Percentiles rank a stretch among this genome's conserved stretches.
These are phyloP conservation scores for Donacobius atricapilla DNA, from an alignment of 2,113 vertebrate species.

Conservation along the genomic window DNA sequence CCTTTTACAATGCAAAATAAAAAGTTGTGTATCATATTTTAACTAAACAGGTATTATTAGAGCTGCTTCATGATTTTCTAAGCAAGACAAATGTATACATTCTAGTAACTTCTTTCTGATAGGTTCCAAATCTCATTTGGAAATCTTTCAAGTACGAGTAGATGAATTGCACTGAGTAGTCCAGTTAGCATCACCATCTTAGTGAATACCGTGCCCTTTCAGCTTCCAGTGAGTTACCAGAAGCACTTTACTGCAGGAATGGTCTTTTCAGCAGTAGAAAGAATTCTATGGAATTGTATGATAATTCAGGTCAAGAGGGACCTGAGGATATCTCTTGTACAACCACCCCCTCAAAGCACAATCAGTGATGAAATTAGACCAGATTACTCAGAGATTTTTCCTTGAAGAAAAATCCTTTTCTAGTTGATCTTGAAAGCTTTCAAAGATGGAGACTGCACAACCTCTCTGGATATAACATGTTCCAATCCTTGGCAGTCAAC, in stretches of 20 bases:
- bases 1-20: background rate
- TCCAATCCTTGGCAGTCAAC: background rate
- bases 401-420: background rate
- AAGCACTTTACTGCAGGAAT: background rate
- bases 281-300: background rate
- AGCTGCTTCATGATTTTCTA: background rate
- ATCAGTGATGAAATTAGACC: background rate
- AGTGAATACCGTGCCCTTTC: background rate
- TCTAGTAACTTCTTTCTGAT: background rate
- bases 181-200: background rate
- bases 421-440: background rate
- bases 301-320: background rate
- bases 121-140: background rate
- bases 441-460: background rate
- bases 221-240: background rate
- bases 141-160: background rate
- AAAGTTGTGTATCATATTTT: background rate
- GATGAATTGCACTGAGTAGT: background rate
- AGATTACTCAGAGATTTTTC: background rate
- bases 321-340: background rate
- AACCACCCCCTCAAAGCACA: rapidly evolving
- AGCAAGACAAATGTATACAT: background rate
- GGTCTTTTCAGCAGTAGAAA: background rate
- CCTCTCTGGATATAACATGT: background rate
- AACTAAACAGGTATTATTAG: background rate